Conservation (phyloP, 35 echinoderm and acorn worm genomes). For the Holothuria glaberrima region DNA sequence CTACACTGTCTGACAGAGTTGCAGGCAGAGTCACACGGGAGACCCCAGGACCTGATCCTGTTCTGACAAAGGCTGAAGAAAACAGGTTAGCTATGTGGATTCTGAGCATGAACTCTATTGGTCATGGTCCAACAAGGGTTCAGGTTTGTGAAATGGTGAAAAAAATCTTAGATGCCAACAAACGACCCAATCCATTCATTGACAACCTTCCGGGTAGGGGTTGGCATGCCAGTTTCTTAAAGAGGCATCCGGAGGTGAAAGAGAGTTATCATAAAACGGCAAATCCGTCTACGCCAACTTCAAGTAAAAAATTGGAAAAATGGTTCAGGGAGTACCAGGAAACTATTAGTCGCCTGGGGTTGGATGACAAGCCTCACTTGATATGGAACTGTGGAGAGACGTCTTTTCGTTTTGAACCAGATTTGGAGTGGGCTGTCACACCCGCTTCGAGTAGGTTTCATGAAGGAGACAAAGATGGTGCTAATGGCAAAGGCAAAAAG, state of each 20-base stretch:
- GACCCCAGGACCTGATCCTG: constrained; percentile 41
- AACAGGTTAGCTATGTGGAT: constrained; percentile 33
- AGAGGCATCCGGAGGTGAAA: constrained; percentile 24
- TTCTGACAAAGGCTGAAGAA: constrained; percentile 44
- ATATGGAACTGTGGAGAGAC: constrained; percentile 36
- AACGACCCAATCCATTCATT: constrained; percentile 31
- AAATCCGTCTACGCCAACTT: neutral
- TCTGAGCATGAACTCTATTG: constrained; percentile 39
- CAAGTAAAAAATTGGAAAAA: constrained; percentile 33
- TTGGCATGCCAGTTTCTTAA: constrained; percentile 32
- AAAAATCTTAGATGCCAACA: constrained; percentile 25
- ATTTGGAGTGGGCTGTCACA: constrained; percentile 20
- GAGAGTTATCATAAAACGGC: neutral
- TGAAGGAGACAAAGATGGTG: constrained; percentile 16
- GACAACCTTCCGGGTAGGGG: constrained; percentile 31
- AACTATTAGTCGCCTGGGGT: constrained; percentile 7
- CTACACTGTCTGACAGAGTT: constrained; percentile 23
- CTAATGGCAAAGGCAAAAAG: neutral
- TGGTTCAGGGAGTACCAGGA: constrained; percentile 58
- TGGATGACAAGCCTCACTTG: constrained; percentile 3
- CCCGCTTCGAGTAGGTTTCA: neutral
- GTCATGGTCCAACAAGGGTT: constrained; percentile 27
- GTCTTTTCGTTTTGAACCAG: constrained; percentile 5
- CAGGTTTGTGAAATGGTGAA: constrained; percentile 36
- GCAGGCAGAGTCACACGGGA: constrained; percentile 19